Base-by-base conservation (phyloP, 2,888 invertebrate species). In the Trichacis sp. region DNA sequence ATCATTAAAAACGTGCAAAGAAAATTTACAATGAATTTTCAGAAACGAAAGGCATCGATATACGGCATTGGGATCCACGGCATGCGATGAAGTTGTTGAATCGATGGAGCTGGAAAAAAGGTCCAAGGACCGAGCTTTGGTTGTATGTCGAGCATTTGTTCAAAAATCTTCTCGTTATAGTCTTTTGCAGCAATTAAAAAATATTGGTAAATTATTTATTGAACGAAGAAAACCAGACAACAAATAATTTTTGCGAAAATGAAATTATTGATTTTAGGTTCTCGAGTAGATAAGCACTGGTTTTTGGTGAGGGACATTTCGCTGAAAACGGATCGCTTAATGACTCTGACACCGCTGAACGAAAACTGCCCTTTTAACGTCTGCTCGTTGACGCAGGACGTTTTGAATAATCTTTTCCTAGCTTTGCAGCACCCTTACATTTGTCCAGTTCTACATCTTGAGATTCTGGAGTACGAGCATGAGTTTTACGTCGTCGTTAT, bases 371-470 rank as follows among this genome's bases (percentile, higher is more conserved):
- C 92, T 1, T 88, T 93, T 72, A 90, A 90, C 72, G 89, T 89
- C 69, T 88, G 88, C 59, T 88, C 89, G 17, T 86, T 89, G 30
- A 92, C 92, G 0, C 87, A 90, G 54, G 88, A 88, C 33, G 88
- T 90, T 36, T 88, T 96, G 40, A 88, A 93, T 85, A 93, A 95
- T 80, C 86, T 96, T 70, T 93, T 96, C 79, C 89, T 93, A 52
- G 92, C 93, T 8, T 87, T 95, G 40, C 95, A 96, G 83, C 96
- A 97, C 85, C 96, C 97, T 0, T 96, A 96, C 83, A 93, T 97
- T 70, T 95, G 93, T 85, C 96, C 96, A 0, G 91, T 96, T 19
- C 86, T 95, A 73, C 95, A 96, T 79, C 87, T 96, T 69, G 95
- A 95, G 77, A 91, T 96, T 79, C 77, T 84, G 40, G 85, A 86